Percentiles rank a stretch among this genome's conserved stretches.
Conservation (phyloP, 2,113 vertebrate genomes). For the Neofelis nebulosa region DNA sequence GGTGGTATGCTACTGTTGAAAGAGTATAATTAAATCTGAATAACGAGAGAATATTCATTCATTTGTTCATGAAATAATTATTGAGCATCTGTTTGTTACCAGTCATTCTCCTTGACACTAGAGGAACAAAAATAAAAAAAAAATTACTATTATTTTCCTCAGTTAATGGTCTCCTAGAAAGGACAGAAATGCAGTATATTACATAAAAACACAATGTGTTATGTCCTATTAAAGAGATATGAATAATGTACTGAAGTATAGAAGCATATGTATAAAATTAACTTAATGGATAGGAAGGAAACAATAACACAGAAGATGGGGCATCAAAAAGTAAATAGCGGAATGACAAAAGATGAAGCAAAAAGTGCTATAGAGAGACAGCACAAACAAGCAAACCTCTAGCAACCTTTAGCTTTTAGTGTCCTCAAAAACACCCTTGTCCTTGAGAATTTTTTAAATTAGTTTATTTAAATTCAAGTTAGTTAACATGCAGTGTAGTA, state of each 20-base stretch:
- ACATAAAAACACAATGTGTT: neutral
- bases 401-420: neutral
- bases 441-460: neutral
- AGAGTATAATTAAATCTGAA: neutral
- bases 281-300: neutral
- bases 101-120: neutral
- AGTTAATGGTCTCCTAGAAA: neutral
- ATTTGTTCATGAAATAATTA: neutral
- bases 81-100: neutral
- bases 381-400: neutral
- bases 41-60: neutral
- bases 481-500: no score
- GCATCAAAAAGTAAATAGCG: neutral
- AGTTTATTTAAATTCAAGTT: no score
- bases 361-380: neutral
- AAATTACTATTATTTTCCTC: neutral
- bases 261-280: neutral
- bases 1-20: neutral
- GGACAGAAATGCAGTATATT: neutral
- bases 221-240: neutral
- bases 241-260: neutral
- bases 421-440: neutral
- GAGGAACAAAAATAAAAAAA: neutral
- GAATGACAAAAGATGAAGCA: neutral
- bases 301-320: neutral